phyloP scores from a whole-genome alignment of 1,140 invertebrate species.

The Plodia interpunctella region DNA sequence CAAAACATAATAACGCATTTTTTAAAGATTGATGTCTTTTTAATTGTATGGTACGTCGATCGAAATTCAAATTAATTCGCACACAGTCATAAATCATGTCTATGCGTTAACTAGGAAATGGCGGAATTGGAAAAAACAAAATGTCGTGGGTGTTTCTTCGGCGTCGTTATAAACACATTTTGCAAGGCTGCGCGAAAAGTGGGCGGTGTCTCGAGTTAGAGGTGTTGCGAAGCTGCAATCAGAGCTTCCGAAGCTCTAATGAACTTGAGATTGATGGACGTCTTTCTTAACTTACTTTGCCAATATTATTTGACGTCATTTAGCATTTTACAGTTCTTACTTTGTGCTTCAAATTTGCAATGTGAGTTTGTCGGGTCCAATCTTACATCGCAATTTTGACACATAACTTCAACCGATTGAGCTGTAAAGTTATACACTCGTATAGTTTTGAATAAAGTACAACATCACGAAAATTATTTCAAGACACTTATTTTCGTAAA shows the following conservation, averaged over 20 bases:
- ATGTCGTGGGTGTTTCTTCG: conserved; percentile 54
- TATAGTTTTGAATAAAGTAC: too few species aligned
- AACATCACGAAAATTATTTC: too few species aligned
- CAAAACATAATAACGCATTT: not conserved
- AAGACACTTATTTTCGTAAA: too few species aligned
- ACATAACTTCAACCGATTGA: too few species aligned
- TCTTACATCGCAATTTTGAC: too few species aligned
- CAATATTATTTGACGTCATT: not conserved
- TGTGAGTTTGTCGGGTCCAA: too few species aligned
- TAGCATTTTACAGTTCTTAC: not conserved
- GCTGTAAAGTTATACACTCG: too few species aligned
- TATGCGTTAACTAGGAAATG: conserved; percentile 60
- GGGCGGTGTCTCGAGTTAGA: conserved; percentile 38
- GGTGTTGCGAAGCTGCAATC: conserved; percentile 33
- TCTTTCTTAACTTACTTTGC: not conserved
- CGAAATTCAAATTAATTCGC: conserved; percentile 30
- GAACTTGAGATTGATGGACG: conserved; percentile 49
- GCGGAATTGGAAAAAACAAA: conserved; percentile 36
- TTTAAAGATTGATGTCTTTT: conserved; percentile 45
- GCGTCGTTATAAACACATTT: conserved; percentile 70
- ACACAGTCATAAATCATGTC: conserved; percentile 52
- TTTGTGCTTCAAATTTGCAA: too few species aligned
- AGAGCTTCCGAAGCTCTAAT: conserved; percentile 49
- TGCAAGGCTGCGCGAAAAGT: conserved; percentile 47
- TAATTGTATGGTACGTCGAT: conserved; percentile 42